A percentile compares a stretch with the other conserved stretches of the same genome.
Conservation (phyloP, 2,888 invertebrate species). For the Brachypalpus laphriformis region DNA sequence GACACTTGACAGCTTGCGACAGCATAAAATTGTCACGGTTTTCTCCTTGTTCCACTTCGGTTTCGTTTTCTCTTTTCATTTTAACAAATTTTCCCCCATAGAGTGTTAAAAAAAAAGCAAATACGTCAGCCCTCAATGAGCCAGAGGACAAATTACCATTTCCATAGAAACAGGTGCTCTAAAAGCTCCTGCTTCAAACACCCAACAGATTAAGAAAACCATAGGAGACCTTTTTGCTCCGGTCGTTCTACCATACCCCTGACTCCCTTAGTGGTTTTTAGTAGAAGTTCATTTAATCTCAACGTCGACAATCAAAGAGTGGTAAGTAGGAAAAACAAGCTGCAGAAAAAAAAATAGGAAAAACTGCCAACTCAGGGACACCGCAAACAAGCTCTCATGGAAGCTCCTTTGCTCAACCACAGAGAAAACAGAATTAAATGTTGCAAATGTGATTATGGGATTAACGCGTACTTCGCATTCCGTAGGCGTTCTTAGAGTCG, state of each 20-base stretch:
- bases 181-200: neutral
- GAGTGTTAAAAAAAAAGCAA: neutral
- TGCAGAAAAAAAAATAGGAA: neutral
- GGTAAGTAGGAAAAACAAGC: neutral
- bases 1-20: conserved; percentile 13
- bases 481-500: conserved; percentile 37
- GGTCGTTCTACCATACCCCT: neutral
- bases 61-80: neutral
- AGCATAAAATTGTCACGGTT: neutral
- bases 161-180: conserved; percentile 23
- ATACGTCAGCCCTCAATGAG: neutral
- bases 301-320: conserved; percentile 34
- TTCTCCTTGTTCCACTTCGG: neutral
- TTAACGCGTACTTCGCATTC: conserved; percentile 76
- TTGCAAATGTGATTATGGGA: conserved; percentile 78
- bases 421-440: conserved; percentile 76
- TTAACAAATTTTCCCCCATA: neutral
- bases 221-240: conserved; percentile 15
- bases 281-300: conserved; percentile 43
- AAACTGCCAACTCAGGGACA: conserved; percentile 46
- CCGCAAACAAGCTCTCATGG: conserved; percentile 39
- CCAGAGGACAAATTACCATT: conserved; percentile 35
- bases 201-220: conserved; percentile 15
- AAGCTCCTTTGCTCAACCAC: conserved; percentile 41
- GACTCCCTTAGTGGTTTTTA: neutral